Evolutionary conservation across 1,140 invertebrate species (phyloP), one percentile per base, ranked within the genome.

Genomic region (Diorhabda sublineata): DNA sequence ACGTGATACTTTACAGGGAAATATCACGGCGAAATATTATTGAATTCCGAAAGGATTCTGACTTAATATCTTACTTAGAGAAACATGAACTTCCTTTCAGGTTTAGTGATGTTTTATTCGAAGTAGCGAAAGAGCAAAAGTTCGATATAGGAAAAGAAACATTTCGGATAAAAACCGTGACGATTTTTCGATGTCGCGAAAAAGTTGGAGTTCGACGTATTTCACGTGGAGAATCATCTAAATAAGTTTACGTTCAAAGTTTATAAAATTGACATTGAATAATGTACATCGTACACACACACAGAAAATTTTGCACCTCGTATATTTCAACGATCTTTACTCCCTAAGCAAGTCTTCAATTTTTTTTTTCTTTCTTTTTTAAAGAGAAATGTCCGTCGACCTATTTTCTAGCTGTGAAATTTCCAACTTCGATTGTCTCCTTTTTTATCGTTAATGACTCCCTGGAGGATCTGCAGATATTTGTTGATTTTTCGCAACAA

Each of bases 401-500:
- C 26, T 26, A 26, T 26, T 26, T 26, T 26, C 26, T 26, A 26
- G 26, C 26, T 26, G 26, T 26, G 26, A 26, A 26, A 26, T 26
- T 26, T 26, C 26, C 47, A 52, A 52, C 47, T 52, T 52, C 47
- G 47, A 52, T 52, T 52, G 47, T 52, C 47, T 52, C 47, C n/a
- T 52, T 52, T 52, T 52, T 52, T n/a, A 52, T 52, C 47, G 47
- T 52, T 52, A 52, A 52, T 52, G 47, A 52, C 47, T 52, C 47
- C 47, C 47, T 52, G 47, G 47, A 52, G 47, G 47, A 8, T n/a
- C 47, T n/a, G 47, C n/a, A 52, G 47, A 52, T 8, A 52, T 52
- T 52, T 52, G 47, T 52, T 52, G 47, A 52, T 52, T 52, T 52
- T 52, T 52, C 47, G 47, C 47, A 52, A 52, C 47, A 52, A 52